Evolutionary conservation across 2,113 vertebrate species (phyloP).

Genomic region (Lepidothrix coronata): DNA sequence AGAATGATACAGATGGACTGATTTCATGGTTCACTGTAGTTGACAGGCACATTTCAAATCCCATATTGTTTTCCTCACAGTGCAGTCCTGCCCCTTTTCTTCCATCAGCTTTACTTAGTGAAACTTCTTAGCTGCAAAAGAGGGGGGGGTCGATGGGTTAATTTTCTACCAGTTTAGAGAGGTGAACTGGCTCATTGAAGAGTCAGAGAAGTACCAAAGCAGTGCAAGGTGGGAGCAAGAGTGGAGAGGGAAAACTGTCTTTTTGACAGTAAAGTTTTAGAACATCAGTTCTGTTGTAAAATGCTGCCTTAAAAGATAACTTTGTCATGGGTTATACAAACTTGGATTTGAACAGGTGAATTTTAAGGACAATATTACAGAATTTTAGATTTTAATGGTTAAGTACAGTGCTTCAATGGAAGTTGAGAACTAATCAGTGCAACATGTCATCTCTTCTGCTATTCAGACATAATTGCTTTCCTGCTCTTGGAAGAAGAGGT

Average conservation of each 20-base stretch:
- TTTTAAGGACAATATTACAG: neutral
- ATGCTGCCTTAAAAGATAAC: neutral
- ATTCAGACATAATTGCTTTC: slow-evolving; percentile 77
- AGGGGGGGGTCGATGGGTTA: neutral
- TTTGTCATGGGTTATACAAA: neutral
- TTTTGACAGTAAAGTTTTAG: neutral
- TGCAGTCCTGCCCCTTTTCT: neutral
- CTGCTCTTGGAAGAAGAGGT: slow-evolving; percentile 87
- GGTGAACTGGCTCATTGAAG: neutral
- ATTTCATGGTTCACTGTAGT: neutral
- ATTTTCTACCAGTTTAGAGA: neutral
- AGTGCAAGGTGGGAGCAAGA: neutral
- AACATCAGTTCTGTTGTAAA: neutral
- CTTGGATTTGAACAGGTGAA: neutral
- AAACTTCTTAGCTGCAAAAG: neutral
- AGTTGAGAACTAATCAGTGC: neutral
- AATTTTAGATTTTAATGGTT: neutral
- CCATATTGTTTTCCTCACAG: neutral
- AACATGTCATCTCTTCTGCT: slow-evolving; percentile 19
- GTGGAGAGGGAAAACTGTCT: neutral
- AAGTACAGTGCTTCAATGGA: neutral
- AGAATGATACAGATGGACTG: neutral
- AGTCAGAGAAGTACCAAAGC: neutral
- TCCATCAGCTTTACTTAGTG: neutral
- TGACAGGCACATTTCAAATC: neutral